A percentile compares a stretch with the other conserved stretches of the same genome.
phyloP scores from a whole-genome alignment of 2,113 vertebrate genomes.

The Hippocampus zosterae region DNA sequence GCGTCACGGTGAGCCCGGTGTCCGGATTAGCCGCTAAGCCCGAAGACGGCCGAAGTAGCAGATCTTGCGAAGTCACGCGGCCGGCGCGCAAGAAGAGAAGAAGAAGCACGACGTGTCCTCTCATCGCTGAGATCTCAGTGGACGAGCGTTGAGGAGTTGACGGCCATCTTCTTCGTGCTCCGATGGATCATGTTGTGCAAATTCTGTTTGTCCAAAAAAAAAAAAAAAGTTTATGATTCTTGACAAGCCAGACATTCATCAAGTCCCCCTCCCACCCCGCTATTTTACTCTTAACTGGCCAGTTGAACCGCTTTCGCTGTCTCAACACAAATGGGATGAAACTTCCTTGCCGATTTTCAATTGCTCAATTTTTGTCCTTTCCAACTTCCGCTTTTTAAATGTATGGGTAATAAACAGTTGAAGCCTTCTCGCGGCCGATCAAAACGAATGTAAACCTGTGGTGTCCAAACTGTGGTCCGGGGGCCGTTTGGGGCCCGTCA shows the following conservation, averaged over 20 bases:
- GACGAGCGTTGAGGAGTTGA: not conserved
- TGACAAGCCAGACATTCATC: no score
- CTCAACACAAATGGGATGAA: no score
- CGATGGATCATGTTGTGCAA: conserved; percentile 12
- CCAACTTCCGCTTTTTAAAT: not conserved
- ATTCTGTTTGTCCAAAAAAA: not conserved
- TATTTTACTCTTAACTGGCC: not conserved
- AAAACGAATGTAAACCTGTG: no score
- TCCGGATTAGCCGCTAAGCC: not conserved
- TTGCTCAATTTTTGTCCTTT: not conserved
- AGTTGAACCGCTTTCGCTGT: not conserved
- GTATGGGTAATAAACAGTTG: no score
- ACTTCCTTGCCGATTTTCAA: no score
- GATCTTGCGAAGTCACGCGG: not conserved
- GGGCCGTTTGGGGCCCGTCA: no score
- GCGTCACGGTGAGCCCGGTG: not conserved
- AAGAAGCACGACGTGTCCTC: conserved; percentile 36
- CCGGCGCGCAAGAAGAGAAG: conserved; percentile 41
- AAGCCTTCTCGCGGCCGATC: no score
- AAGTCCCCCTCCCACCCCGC: no score
- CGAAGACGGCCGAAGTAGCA: not conserved
- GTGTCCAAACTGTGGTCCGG: no score
- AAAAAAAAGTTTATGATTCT: not conserved
- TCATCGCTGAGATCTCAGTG: conserved; percentile 42
- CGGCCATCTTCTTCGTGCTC: conserved; percentile 24